These are phyloP conservation scores for Agelastica alni DNA, from an alignment of 2,888 invertebrate species.

Conservation along the genomic window DNA sequence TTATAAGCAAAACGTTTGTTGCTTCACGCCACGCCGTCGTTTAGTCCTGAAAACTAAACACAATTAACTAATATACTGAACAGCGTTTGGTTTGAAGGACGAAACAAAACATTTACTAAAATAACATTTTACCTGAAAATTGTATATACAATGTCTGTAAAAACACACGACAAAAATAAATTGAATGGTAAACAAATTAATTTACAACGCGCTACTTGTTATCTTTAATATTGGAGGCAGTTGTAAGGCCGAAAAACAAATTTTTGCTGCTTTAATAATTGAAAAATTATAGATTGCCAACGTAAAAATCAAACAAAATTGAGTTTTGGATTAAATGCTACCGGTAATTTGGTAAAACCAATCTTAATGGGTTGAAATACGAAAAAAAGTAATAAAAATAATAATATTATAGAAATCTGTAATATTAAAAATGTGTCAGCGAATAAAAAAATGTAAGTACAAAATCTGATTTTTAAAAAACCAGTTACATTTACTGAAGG, in stretches of 20 bases:
- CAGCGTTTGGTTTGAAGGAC: constrained; percentile 7
- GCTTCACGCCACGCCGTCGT: constrained; percentile 1
- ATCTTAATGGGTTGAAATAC: too few relatives aligned
- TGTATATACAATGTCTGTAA: constrained; percentile 14
- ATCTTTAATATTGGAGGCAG: constrained; percentile 12
- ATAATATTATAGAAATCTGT: too few relatives aligned
- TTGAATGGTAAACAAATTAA: constrained; percentile 26
- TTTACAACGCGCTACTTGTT: constrained; percentile 17
- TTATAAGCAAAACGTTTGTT: constrained; percentile 8
- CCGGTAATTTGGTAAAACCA: too few relatives aligned
- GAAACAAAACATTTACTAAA: constrained; percentile 16
- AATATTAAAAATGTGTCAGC: too few relatives aligned
- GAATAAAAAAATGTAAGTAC: too few relatives aligned
- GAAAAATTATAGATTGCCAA: too few relatives aligned
- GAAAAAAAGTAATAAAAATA: too few relatives aligned
- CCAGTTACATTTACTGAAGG: too few relatives aligned
- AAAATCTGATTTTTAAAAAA: too few relatives aligned
- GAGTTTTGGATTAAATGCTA: too few relatives aligned
- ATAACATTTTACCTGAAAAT: constrained; percentile 15
- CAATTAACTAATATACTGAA: constrained; percentile 22
- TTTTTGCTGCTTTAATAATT: constrained; percentile 5
- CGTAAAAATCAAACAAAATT: too few relatives aligned
- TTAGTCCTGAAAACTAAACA: constrained; percentile 17
- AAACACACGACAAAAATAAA: constrained; percentile 33
- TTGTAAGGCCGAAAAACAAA: constrained; percentile 19